phyloP scores from a whole-genome alignment of 2,113 vertebrate genomes.

The Phalacrocorax brasilianus region DNA sequence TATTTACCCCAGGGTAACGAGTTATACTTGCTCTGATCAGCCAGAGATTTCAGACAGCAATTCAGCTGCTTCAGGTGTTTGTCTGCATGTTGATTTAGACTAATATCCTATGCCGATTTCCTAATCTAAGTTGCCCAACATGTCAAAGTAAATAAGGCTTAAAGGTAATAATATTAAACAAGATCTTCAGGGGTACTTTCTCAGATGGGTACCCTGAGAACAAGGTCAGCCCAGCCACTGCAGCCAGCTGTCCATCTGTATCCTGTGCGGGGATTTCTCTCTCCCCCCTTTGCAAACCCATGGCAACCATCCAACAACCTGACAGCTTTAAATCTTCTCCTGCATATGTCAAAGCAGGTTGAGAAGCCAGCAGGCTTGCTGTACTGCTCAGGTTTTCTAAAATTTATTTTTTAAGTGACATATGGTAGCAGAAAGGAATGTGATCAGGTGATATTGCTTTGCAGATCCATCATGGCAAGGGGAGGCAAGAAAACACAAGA shows the following conservation, averaged over 20 bases:
- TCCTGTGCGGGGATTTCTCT: background rate
- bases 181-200: constrained; percentile 8
- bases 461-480: background rate
- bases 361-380: constrained; percentile 34
- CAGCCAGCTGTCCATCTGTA: background rate
- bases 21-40: background rate
- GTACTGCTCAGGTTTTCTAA: background rate
- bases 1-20: background rate
- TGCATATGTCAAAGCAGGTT: constrained; percentile 34
- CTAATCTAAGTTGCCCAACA: constrained; percentile 14
- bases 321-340: constrained; percentile 53
- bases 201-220: background rate
- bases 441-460: background rate
- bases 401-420: constrained; percentile 10
- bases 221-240: background rate
- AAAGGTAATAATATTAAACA: background rate
- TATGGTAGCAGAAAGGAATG: constrained; percentile 16
- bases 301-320: constrained; percentile 33
- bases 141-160: constrained; percentile 31
- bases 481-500: background rate
- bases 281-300: background rate
- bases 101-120: constrained; percentile 1
- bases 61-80: background rate
- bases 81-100: background rate
- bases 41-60: background rate